Evolutionary conservation across 2,797 vertebrate genomes (phyloP).

Genomic region (Eulemur coronatus): DNA sequence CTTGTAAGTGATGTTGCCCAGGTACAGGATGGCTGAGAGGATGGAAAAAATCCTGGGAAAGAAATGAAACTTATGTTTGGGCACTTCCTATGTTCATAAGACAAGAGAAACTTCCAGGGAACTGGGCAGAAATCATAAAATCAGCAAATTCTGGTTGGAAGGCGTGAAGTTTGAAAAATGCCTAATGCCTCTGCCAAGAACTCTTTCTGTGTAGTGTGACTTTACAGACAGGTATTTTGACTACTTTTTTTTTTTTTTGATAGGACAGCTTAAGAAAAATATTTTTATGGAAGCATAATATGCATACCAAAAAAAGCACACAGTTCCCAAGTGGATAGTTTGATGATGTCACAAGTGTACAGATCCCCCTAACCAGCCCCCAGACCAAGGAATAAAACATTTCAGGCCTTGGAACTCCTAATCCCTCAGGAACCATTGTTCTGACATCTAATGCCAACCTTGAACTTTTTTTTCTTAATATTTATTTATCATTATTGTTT

Average conservation of each 20-base stretch:
- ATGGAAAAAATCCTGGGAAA: slow-evolving; percentile 93
- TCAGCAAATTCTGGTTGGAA: not conserved
- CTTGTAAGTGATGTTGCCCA: slow-evolving; percentile 93
- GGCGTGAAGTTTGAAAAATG: rapidly evolving
- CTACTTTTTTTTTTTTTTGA: not conserved
- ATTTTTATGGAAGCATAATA: not conserved
- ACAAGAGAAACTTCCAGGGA: not conserved
- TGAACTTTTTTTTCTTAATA: not conserved
- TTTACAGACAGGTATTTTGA: not conserved
- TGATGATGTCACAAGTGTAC: not conserved
- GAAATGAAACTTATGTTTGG: not conserved
- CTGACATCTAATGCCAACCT: not conserved
- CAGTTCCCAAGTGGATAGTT: not conserved
- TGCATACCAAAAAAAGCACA: not conserved
- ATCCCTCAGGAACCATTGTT: not conserved
- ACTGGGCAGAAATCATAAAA: not conserved
- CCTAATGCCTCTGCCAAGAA: rapidly evolving
- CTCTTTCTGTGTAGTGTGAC: not conserved
- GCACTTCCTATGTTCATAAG: not conserved
- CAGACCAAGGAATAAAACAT: not conserved
- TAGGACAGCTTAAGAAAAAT: not conserved
- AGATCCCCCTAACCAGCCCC: not conserved
- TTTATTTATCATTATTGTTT: not conserved
- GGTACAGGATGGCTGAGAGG: slow-evolving; percentile 94
- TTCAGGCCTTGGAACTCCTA: not conserved